Base-by-base conservation (phyloP, 2,797 vertebrate genomes). In the Notolepis coatsorum region DNA sequence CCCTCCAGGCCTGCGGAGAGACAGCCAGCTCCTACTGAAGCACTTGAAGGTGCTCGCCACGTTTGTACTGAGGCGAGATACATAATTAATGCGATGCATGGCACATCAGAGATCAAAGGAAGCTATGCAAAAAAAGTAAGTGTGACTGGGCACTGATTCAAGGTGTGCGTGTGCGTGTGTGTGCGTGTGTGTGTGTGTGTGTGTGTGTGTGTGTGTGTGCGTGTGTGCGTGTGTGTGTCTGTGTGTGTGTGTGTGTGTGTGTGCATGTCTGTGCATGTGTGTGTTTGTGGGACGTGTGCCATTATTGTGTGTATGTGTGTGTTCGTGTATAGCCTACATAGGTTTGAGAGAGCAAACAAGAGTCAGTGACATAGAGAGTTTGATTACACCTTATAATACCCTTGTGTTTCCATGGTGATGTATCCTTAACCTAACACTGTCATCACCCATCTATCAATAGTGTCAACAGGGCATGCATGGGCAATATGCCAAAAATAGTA, bases 21-120 rank as follows among this genome's bases (percentile, higher is more conserved):
- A 77, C 48, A 23, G 60, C 77, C 48, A 23, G 60, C 77, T 79
- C 61, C 66, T 74, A 64, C 68, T 73, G n/a, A 80, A 82, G 76
- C 56, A 79, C 84, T 88, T 59, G 73, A 88, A 90, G 84, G 88
- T 89, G 80, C 84, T 89, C 47, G 0, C 70, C 56, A 69, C 73
- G 41, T 81, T 89, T 80, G 77, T 60, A 65, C 78, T 50, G 77
- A 84, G 79, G 84, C 73, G 8, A 63, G 75, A 91, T 92, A 57
- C 83, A 92, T 92, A 89, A 91, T 93, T 91, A 93, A 92, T 92
- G 88, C 68, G 66, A 81, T 75, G 81, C 84, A 84, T 84, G 88
- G 87, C 80, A 81, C 88, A 88, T 90, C 80, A 78, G 63, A 89
- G 89, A 93, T 92, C 90, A 92, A 91, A 93, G 84, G 71, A 56